Percentiles rank a stretch among this genome's conserved stretches.
Conservation (phyloP, 2,797 vertebrate genomes). For the Pelodytes ibericus region DNA sequence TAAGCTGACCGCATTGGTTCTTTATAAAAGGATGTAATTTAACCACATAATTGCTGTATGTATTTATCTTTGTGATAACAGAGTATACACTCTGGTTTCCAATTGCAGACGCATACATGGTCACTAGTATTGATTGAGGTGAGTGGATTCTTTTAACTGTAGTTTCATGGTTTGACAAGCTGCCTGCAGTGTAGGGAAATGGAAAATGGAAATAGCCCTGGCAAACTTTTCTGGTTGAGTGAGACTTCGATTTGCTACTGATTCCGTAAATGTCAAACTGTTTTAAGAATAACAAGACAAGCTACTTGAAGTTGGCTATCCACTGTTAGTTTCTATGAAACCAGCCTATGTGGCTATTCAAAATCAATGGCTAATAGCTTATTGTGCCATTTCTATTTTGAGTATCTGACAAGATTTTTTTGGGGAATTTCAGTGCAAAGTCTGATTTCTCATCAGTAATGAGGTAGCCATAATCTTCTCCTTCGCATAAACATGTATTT, state of each 20-base stretch:
- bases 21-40: constrained; percentile 49
- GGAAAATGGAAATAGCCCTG: fast-evolving
- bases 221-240: constrained; percentile 2
- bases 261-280: not conserved
- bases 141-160: constrained; percentile 17
- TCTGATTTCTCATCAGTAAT: too few species aligned
- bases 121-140: constrained; percentile 38
- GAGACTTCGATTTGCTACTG: not conserved
- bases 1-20: constrained; percentile 64
- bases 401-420: too few species aligned
- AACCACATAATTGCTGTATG: constrained; percentile 50
- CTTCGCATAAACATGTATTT: too few species aligned
- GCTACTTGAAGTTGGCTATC: too few species aligned
- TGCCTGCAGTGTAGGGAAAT: constrained; percentile 45
- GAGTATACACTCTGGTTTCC: constrained; percentile 53
- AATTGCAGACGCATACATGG: constrained; percentile 5
- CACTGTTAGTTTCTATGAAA: too few species aligned
- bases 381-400: too few species aligned
- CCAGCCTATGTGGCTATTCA: too few species aligned
- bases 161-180: constrained; percentile 13
- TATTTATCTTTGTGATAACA: constrained; percentile 54
- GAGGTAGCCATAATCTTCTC: too few species aligned
- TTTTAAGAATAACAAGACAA: not conserved
- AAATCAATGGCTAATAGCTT: too few species aligned
- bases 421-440: too few species aligned